Evolutionary conservation across 2,797 vertebrate genomes (phyloP), one percentile per base, ranked within the genome.

Genomic region (Anolis apletophallus): DNA sequence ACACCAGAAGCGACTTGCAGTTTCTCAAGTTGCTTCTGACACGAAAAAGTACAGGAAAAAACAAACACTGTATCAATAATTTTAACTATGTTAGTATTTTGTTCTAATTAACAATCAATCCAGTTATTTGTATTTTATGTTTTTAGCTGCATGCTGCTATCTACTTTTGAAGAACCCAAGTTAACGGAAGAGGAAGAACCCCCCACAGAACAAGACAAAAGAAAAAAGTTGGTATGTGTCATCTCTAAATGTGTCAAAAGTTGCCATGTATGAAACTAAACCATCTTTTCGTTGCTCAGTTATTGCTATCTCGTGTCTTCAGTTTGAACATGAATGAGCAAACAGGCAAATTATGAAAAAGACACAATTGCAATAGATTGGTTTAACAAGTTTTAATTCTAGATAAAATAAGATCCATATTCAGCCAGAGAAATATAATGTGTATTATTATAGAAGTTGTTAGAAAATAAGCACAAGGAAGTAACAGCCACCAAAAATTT

Each of bases 151-250:
- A 98, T 99, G 98, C 94, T 99, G 95, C 98, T 99, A 96, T 98
- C 96, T 95, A 96, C 97, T 93, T 97, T 97, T 94, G 98, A 99
- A 94, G 98, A 99, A 89, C 96, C 97, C 36, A 98, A 98, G 93
- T 94, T 96, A 88, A 98, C 96, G 90, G 99, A 99, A 73, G 98
- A 98, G 88, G 97, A 98, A 90, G 98, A 99, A 90, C 98, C 98
- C 72, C 98, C 98, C 34, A 99, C 98, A 81, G 98, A 99, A 90
- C 99, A 99, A 95, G 99, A 99, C 95, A 99, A 98, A 96, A 98
- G 98, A 93, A 99, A 98, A 96, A 99, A 98, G 94, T 94, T 97
- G 89, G 99, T 99, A 94, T 96, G 96, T 96, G 88, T 90, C 64
- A 12, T 34, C 36, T 78, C 87, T 88, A 7, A 87, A 54, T 90